Conservation (phyloP, 2,888 invertebrate genomes). For the Timema podura region DNA sequence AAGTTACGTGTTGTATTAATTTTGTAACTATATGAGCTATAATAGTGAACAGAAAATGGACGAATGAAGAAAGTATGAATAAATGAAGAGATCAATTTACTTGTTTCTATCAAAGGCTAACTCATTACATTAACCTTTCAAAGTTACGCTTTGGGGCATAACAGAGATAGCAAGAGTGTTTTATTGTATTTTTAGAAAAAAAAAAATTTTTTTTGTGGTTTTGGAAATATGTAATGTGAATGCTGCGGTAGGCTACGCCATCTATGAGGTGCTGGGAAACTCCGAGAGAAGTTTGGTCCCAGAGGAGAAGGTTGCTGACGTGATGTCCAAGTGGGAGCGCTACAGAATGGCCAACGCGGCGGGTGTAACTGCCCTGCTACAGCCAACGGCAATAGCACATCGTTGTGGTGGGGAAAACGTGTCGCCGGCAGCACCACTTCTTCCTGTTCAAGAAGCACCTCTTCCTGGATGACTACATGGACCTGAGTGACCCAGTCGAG, state of each 20-base stretch:
- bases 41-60: too few relatives aligned
- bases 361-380: conserved; percentile 37
- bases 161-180: too few relatives aligned
- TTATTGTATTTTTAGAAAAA: too few relatives aligned
- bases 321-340: conserved; percentile 93
- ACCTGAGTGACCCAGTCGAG: conserved; percentile 80
- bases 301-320: conserved; percentile 88
- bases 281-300: conserved; percentile 79
- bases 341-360: conserved; percentile 69
- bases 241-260: conserved; percentile 67
- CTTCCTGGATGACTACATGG: conserved; percentile 74
- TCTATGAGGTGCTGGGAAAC: conserved; percentile 86
- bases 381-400: conserved; percentile 45
- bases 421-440: conserved; percentile 56
- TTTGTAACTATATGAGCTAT: too few relatives aligned
- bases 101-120: too few relatives aligned
- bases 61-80: too few relatives aligned
- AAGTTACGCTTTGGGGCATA: too few relatives aligned
- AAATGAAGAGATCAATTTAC: too few relatives aligned
- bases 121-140: too few relatives aligned
- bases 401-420: conserved; percentile 28
- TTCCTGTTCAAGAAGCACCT: conserved; percentile 79
- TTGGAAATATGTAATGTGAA: too few relatives aligned
- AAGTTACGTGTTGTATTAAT: too few relatives aligned
- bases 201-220: too few relatives aligned